Base-by-base conservation (phyloP, 2,113 vertebrate species). In the Lichenostomus cassidix region DNA sequence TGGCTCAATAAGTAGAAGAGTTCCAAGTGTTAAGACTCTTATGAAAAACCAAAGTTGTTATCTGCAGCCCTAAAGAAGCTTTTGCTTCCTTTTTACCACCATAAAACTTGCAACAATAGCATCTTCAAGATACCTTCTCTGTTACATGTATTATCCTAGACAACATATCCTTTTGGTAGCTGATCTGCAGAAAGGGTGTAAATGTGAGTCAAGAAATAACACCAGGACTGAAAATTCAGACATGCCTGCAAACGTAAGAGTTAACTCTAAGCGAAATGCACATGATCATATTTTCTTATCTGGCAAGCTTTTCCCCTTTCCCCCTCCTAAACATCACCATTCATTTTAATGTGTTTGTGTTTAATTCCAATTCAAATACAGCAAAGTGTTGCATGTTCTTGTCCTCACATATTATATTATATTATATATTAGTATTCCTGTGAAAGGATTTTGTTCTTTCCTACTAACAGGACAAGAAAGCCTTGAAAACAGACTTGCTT, bases 1-100 rank as follows among this genome's bases (percentile, higher is more conserved):
- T 89, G 65, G 77, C 81, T 91, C 92, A 95, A 79, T 42, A 94
- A 82, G 84, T 4, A 68, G 37, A 83, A 69, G 65, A 91, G 37
- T 62, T 76, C 1, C 0, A 94, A 95, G 83, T 39, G 74, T 82
- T 89, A 49, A 90, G 31, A 71, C 44, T 49, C 25, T 15, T 64
- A 68, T 22, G 69, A 91, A 87, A 69, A 37, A 33, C 52, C 7
- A 1, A 55, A 78, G 60, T 89, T 56, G 31, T 53, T 71, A 71
- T 33, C 74, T 60, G 46, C 41, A 87, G 28, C 37, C 37, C 20
- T 75, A 65, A 60, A 82, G 35, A 67, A 82, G 31, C 37, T 76
- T 92, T 69, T 22, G 0, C 68, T 91, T 94, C 49, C 56, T 75
- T 87, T 35, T 62, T 92, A 64, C 37, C 41, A 76, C 58, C 31